A percentile compares a stretch with the other conserved stretches of the same genome.
These are phyloP conservation scores for Rattus norvegicus DNA, from an alignment of 2,113 vertebrate species.

Conservation along the genomic window GRCr8 NC_086031.1:49816001-49816500, in stretches of 20 bases:
- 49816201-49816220: neutral
- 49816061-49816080: too few species aligned
- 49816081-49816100: too few species aligned
- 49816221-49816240: neutral
- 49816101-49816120: rapidly evolving
- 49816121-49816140: neutral
- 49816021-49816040: neutral
- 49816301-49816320: neutral
- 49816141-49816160: neutral
- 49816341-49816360: neutral
- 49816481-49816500: neutral
- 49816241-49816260: neutral
- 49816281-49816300: neutral
- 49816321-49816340: neutral
- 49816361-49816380: neutral
- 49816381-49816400: neutral
- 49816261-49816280: neutral
- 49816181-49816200: too few species aligned
- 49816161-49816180: neutral
- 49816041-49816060: neutral
- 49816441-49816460: too few species aligned
- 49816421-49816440: too few species aligned
- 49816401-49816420: too few species aligned
- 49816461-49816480: neutral
- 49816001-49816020: neutral